These are phyloP conservation scores for Pandemis heparana DNA, from an alignment of 2,888 invertebrate genomes.

Conservation along the genomic window DNA sequence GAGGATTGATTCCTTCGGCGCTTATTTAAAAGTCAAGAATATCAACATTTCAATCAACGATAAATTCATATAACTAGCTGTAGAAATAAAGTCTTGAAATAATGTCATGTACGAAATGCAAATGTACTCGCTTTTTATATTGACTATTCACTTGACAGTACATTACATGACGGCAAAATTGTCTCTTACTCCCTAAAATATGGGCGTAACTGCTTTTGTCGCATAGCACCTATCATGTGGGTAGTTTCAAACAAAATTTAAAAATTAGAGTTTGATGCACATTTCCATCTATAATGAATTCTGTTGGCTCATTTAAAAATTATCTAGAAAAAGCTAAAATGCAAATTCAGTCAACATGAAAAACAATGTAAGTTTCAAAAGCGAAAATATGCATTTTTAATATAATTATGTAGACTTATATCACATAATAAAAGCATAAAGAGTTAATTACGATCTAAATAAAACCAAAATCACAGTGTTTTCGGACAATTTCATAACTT, in stretches of 20 bases:
- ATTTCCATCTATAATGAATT: constrained; percentile 31
- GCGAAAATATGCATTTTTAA: constrained; percentile 60
- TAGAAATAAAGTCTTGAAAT: constrained; percentile 24
- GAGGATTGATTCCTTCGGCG: background rate
- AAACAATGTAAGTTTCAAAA: constrained; percentile 48
- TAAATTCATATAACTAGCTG: constrained; percentile 8
- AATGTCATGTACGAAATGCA: background rate
- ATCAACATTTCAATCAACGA: constrained; percentile 23
- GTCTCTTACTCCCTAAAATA: background rate
- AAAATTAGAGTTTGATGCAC: constrained; percentile 12
- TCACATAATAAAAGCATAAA: constrained; percentile 82
- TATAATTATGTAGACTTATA: constrained; percentile 70
- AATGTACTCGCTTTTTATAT: background rate
- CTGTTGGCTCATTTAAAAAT: constrained; percentile 47
- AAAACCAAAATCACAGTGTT: constrained; percentile 85
- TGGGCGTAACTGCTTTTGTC: background rate
- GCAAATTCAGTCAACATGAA: constrained; percentile 66
- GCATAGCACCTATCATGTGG: background rate
- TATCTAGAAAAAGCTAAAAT: constrained; percentile 63
- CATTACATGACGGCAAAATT: background rate
- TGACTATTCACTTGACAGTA: background rate
- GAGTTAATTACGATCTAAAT: constrained; percentile 78
- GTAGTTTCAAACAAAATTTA: background rate
- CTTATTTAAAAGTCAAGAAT: constrained; percentile 9
- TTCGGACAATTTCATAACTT: constrained; percentile 80